Evolutionary conservation across 2,797 vertebrate genomes (phyloP).

Genomic region (Halcyon badia): DNA sequence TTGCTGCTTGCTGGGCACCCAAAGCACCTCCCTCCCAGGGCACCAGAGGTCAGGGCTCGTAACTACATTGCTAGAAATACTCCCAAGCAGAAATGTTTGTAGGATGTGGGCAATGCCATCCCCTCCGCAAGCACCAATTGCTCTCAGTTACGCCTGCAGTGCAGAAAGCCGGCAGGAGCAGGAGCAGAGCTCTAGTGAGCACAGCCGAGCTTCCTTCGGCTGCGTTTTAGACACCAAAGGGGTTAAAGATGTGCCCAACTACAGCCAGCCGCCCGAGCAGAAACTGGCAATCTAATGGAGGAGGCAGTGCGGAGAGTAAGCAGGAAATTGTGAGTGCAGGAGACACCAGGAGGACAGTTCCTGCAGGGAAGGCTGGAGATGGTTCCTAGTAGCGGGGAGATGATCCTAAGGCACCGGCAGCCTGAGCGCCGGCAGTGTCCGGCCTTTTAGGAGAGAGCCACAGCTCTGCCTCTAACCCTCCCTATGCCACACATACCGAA

Average conservation of each 20-base stretch:
- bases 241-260: background rate
- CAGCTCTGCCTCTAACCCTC: background rate
- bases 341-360: background rate
- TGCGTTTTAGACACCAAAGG: background rate
- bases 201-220: fast-evolving
- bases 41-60: background rate
- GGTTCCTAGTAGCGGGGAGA: background rate
- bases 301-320: background rate
- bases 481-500: background rate
- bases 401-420: fast-evolving
- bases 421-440: background rate
- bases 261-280: background rate
- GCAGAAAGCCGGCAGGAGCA: background rate
- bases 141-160: fast-evolving
- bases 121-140: fast-evolving
- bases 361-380: background rate
- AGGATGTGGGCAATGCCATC: fast-evolving
- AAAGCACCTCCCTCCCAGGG: background rate
- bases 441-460: background rate
- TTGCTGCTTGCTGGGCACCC: background rate
- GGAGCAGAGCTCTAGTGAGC: fast-evolving
- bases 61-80: fast-evolving
- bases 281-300: background rate
- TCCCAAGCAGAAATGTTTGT: background rate
- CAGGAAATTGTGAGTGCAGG: background rate